Evolutionary conservation across 2,113 vertebrate species (phyloP).

Genomic region (Alethe castanea): DNA sequence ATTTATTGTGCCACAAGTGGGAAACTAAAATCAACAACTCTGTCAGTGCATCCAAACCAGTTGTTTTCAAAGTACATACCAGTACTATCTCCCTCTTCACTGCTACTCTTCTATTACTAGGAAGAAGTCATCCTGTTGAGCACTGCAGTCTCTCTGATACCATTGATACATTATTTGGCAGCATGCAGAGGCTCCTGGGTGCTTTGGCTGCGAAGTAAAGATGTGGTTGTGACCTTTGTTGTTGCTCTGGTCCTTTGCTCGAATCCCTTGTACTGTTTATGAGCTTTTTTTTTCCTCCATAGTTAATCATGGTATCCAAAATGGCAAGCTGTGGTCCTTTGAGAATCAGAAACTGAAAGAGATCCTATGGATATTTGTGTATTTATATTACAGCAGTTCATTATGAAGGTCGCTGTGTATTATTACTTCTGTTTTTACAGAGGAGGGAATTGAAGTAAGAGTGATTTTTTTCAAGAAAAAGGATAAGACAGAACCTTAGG

Average conservation of each 20-base stretch:
- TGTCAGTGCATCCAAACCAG: not conserved
- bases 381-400: not conserved
- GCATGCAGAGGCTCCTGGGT: not conserved
- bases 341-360: not conserved
- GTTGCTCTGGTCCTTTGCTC: not conserved
- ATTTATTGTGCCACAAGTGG: not conserved
- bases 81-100: not conserved
- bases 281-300: not conserved
- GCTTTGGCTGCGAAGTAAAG: not conserved
- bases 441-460: not conserved
- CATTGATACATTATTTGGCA: not conserved
- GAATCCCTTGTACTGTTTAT: not conserved
- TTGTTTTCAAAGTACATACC: not conserved
- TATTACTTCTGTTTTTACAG: not conserved
- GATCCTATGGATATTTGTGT: not conserved
- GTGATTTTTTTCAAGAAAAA: not conserved
- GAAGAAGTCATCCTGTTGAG: not conserved
- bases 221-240: not conserved
- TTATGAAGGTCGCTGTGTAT: not conserved
- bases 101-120: not conserved
- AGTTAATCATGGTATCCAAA: not conserved
- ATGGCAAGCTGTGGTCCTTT: not conserved
- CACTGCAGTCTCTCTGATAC: not conserved
- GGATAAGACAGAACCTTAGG: not conserved
- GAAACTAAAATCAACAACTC: not conserved